Conservation (phyloP, 2,888 invertebrate genomes). For the Drosophila gaucha region DNA sequence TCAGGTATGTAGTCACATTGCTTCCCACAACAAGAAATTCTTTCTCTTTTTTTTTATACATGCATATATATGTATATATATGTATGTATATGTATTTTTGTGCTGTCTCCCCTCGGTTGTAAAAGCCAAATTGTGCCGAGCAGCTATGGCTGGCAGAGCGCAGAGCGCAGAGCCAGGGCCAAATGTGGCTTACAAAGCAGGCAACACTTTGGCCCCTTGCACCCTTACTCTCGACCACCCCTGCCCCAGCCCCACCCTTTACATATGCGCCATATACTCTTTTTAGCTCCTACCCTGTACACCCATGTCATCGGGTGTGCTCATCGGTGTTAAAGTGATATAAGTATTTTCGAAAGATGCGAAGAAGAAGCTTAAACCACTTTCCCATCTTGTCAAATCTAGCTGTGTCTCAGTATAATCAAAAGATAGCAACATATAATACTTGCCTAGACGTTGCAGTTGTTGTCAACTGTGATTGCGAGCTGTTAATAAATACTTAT, state of each 20-base stretch:
- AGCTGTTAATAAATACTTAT: too few species aligned
- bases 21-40: too few species aligned
- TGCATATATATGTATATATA: background rate
- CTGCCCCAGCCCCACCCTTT: slow-evolving; percentile 3
- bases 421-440: background rate
- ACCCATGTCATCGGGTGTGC: too few species aligned
- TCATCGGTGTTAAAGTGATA: too few species aligned
- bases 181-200: slow-evolving; percentile 28
- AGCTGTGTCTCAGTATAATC: background rate
- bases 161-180: slow-evolving; percentile 15
- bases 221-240: background rate
- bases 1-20: slow-evolving; percentile 88
- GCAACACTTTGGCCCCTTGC: slow-evolving; percentile 38
- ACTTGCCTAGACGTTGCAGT: background rate
- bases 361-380: background rate
- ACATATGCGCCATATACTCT: slow-evolving; percentile 4
- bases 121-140: slow-evolving; percentile 46
- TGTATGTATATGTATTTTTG: background rate
- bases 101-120: slow-evolving; percentile 12
- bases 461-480: background rate
- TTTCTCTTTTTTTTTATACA: background rate
- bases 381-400: background rate
- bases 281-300: slow-evolving; percentile 4
- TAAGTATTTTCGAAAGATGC: too few species aligned
- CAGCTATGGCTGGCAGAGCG: slow-evolving; percentile 16